Evolutionary conservation across 2,113 vertebrate species (phyloP).

Genomic region (Tragelaphus buxtoni): DNA sequence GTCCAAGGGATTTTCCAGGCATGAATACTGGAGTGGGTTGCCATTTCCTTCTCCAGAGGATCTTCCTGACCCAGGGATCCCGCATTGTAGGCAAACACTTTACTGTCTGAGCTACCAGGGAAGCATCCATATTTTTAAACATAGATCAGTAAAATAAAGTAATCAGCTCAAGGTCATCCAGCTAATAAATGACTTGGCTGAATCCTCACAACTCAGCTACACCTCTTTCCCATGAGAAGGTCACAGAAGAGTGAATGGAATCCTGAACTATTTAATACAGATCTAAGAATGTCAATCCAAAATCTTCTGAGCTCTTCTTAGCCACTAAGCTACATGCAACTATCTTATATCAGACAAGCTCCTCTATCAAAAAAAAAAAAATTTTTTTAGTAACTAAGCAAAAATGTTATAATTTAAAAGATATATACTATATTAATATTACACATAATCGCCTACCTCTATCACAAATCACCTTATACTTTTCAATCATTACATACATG

Average conservation of each 20-base stretch:
- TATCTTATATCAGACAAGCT: background rate
- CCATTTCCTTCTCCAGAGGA: too few relatives aligned
- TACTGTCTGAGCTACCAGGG: too few relatives aligned
- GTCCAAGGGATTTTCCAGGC: background rate
- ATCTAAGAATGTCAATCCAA: background rate
- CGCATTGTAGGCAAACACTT: too few relatives aligned
- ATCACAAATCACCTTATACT: background rate
- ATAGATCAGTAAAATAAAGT: background rate
- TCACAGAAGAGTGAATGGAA: background rate
- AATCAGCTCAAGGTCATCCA: background rate
- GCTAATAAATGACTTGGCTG: background rate
- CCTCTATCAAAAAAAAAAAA: background rate
- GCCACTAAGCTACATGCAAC: background rate
- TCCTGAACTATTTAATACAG: background rate
- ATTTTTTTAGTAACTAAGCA: background rate
- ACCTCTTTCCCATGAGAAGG: background rate
- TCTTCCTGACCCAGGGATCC: too few relatives aligned
- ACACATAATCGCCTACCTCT: background rate
- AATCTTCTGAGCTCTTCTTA: background rate
- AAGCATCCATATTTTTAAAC: background rate
- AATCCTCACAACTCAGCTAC: background rate
- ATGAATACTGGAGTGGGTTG: background rate
- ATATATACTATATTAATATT: background rate
- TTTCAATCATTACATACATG: background rate
- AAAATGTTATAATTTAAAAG: background rate